phyloP scores from a whole-genome alignment of 2,888 invertebrate species.

The Lycia hirtaria region DNA sequence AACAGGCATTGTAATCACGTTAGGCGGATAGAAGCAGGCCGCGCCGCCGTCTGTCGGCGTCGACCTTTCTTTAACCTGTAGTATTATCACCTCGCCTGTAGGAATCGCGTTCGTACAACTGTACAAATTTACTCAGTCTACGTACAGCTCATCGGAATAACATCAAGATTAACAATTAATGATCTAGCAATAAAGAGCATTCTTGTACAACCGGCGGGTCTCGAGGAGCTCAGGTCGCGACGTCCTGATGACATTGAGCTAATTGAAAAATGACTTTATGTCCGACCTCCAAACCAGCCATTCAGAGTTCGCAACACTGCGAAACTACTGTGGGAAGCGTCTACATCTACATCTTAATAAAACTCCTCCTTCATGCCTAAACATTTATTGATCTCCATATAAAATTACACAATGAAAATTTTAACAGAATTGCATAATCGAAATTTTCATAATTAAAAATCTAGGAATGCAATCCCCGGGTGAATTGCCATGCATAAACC shows the following conservation, averaged over 20 bases:
- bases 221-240: conserved; percentile 63
- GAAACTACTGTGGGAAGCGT: conserved; percentile 63
- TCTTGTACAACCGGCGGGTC: conserved; percentile 44
- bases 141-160: conserved; percentile 38
- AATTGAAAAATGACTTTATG: conserved; percentile 80
- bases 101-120: conserved; percentile 56
- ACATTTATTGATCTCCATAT: conserved; percentile 71
- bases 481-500: conserved; percentile 78
- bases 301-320: conserved; percentile 57
- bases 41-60: conserved; percentile 20
- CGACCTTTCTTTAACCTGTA: conserved; percentile 39
- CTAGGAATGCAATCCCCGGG: conserved; percentile 80
- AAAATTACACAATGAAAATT: conserved; percentile 57
- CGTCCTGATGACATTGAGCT: conserved; percentile 79
- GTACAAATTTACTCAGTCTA: conserved; percentile 65
- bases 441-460: conserved; percentile 79
- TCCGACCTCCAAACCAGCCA: conserved; percentile 70
- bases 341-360: conserved; percentile 49
- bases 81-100: conserved; percentile 34
- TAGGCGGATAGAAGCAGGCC: background rate
- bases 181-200: conserved; percentile 50
- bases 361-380: conserved; percentile 63
- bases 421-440: conserved; percentile 81
- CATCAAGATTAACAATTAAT: conserved; percentile 52
- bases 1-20: background rate